A percentile compares a stretch with the other conserved stretches of the same genome.
Evolutionary conservation across 2,888 invertebrate genomes (phyloP).

Genomic region (Galeruca laticollis): DNA sequence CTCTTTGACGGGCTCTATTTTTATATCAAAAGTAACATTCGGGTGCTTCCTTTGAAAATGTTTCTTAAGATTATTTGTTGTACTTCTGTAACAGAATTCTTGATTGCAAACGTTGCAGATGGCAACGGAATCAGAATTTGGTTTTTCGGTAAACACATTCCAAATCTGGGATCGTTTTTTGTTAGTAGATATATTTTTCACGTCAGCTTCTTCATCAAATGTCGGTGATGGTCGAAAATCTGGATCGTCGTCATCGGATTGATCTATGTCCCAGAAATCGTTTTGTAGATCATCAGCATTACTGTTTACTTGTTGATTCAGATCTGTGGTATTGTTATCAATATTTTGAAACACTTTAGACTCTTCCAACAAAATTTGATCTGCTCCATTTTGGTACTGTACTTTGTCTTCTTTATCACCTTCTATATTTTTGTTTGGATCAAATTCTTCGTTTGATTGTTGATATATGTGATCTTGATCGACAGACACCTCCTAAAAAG

Average conservation of each 20-base stretch:
- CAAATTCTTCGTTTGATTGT: slow-evolving; percentile 1
- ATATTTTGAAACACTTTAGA: slow-evolving; percentile 16
- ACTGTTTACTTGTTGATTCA: slow-evolving; percentile 18
- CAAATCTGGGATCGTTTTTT: slow-evolving; percentile 27
- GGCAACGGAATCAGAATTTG: slow-evolving; percentile 21
- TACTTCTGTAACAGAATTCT: slow-evolving; percentile 34
- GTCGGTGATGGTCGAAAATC: slow-evolving; percentile 28
- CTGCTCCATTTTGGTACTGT: background rate
- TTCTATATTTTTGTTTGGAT: background rate
- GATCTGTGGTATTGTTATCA: background rate
- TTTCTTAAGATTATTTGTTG: slow-evolving; percentile 32
- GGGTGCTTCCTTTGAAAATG: slow-evolving; percentile 32
- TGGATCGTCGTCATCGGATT: slow-evolving; percentile 9
- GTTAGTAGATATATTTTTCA: background rate
- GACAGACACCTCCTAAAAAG: slow-evolving; percentile 1
- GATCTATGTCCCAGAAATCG: slow-evolving; percentile 24
- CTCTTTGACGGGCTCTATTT: slow-evolving; percentile 18
- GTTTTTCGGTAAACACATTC: slow-evolving; percentile 34
- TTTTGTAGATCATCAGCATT: background rate
- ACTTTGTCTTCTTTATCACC: background rate
- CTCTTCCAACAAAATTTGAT: background rate
- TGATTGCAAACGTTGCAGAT: slow-evolving; percentile 34
- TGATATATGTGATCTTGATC: background rate
- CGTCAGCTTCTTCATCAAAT: slow-evolving; percentile 18
- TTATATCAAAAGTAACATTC: background rate